Percentiles rank a stretch among this genome's conserved stretches.
These are phyloP conservation scores for Phaethornis superciliosus DNA, from an alignment of 2,113 vertebrate genomes.

Conservation along the genomic window DNA sequence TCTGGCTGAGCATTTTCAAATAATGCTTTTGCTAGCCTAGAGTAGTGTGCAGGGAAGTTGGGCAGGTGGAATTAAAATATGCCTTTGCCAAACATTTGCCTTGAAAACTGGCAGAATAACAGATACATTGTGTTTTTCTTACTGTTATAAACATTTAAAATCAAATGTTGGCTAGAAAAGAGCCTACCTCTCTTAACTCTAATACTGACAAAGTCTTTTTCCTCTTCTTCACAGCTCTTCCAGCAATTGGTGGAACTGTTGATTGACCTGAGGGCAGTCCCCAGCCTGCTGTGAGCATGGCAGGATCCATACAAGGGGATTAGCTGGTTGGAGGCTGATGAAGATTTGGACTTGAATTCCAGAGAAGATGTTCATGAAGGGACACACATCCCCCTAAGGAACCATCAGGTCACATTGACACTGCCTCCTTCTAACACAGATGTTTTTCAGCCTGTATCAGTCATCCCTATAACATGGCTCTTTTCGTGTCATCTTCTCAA, in stretches of 20 bases:
- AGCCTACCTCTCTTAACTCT: background rate
- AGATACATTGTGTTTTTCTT: background rate
- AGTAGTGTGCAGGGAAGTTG: conserved; percentile 34
- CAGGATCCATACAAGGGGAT: background rate
- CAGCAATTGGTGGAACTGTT: background rate
- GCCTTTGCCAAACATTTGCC: conserved; percentile 38
- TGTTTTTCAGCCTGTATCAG: background rate
- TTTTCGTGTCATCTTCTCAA: background rate
- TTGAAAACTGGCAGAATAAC: conserved; percentile 51
- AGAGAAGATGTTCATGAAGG: background rate
- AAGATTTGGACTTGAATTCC: background rate
- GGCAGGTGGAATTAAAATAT: conserved; percentile 62
- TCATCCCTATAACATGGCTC: background rate
- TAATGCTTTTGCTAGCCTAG: conserved; percentile 26
- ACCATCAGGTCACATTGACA: background rate
- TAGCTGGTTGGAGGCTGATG: conserved; percentile 26
- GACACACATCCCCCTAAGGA: background rate
- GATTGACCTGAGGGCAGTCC: background rate
- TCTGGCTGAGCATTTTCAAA: conserved; percentile 28
- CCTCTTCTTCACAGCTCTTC: background rate
- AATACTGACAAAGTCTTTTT: background rate
- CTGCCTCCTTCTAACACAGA: background rate
- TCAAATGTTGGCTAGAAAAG: background rate
- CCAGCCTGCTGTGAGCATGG: accelerated
- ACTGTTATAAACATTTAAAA: background rate